Evolutionary conservation across 1,140 invertebrate species (phyloP).

Genomic region (Ceratoteleas bidentatus): DNA sequence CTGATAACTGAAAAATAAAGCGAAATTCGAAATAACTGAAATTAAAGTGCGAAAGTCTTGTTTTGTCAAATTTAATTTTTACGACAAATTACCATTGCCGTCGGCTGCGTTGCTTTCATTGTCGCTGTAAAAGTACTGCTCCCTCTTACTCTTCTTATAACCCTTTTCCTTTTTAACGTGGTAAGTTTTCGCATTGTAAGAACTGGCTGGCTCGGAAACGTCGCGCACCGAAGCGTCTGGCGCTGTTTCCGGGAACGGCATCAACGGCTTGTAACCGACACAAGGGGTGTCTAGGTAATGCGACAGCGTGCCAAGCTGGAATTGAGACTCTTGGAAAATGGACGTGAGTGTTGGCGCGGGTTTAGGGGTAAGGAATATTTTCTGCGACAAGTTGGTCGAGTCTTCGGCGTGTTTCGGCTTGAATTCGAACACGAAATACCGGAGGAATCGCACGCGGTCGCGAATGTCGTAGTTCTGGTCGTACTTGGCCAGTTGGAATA

Average conservation of each 20-base stretch:
- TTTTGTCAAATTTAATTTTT: too few relatives aligned
- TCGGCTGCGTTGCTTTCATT: conserved; percentile 71
- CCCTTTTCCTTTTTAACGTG: conserved; percentile 73
- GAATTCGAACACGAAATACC: conserved; percentile 89
- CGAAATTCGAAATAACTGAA: conserved; percentile 41
- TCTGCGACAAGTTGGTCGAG: conserved; percentile 87
- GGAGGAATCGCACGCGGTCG: conserved; percentile 94
- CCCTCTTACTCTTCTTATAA: conserved; percentile 74
- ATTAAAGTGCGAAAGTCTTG: too few relatives aligned
- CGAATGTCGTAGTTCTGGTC: conserved; percentile 99
- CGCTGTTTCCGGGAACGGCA: conserved; percentile 89
- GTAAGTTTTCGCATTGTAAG: conserved; percentile 55
- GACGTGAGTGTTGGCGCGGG: conserved; percentile 93
- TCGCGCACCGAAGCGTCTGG: conserved; percentile 91
- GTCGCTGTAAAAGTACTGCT: conserved; percentile 75
- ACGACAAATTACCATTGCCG: conserved; percentile 57
- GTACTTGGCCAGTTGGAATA: conserved; percentile 98
- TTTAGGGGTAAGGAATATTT: conserved; percentile 95
- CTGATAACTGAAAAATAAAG: too few relatives aligned
- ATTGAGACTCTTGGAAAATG: conserved; percentile 85
- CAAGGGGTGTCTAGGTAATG: conserved; percentile 95
- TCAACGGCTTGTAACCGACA: conserved; percentile 93
- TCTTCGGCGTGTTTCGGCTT: conserved; percentile 75
- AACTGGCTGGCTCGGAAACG: conserved; percentile 83
- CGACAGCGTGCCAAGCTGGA: conserved; percentile 96